Evolutionary conservation across 2,888 invertebrate genomes (phyloP), one percentile per base, ranked within the genome.

Genomic region (Torymus auratus): DNA sequence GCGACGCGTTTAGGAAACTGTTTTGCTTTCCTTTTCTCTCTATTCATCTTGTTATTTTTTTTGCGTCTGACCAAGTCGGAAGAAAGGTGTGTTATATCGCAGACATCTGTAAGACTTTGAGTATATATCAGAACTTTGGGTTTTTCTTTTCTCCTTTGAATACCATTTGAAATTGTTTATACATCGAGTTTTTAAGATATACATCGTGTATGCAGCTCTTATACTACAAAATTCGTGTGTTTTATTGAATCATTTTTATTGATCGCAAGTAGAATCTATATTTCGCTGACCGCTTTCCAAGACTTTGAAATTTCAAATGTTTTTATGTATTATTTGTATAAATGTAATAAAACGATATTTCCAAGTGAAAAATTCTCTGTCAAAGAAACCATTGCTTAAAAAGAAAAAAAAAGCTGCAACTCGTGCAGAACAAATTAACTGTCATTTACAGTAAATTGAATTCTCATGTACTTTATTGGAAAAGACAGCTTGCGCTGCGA

Each of bases 81-180:
- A 11, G 15, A 50, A 28, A 12, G 1, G 15, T 15, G n/a, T 52
- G 15, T 50, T 65, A 41, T 68, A 76, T 76, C 15, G 76, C 61
- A 68, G 53, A 55, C n/a, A 17, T 61, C 52, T 20, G 17, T 28
- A 53, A 76, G 69, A 76, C 53, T 69, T 69, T 69, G 60, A 53
- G 69, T 69, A 55, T 76, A 68, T 69, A 76, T 76, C 76, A 76
- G 76, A 76, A 76, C 76, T 76, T 76, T 17, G 64, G 20, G 56
- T 23, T 10, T 64, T 15, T 53, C 58, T 15, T 14, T 70, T 1
- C 28, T 14, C 56, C n/a, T 69, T 69, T 23, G 41, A 41, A 41
- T 41, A 7, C 5, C 7, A 10, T 41, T 41, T 41, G 41, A 41
- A 58, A 28, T 50, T 17, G 23, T 53, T n/a, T n/a, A 2, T 61